Base-by-base conservation (phyloP, 2,113 vertebrate species). In the Bolborhynchus lineola region DNA sequence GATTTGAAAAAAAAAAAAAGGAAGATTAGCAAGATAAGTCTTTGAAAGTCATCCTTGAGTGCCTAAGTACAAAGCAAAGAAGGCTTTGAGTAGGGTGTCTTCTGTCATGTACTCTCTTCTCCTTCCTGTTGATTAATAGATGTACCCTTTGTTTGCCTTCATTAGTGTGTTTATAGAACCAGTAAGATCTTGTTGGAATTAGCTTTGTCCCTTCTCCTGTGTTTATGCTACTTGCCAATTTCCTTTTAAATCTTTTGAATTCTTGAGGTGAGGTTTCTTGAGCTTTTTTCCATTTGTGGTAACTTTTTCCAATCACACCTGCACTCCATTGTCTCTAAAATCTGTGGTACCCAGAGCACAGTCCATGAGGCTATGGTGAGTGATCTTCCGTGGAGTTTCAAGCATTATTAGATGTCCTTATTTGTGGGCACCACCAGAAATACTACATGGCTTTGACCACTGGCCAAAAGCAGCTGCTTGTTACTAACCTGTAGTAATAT, bases 31-130 rank as follows among this genome's bases (percentile, higher is more conserved):
- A 86, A 90, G 91, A 91, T 89, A 70, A 82, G 65, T 68, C 33
- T 89, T 79, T 87, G 77, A 84, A 95, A 87, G 89, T 89, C 84
- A 89, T 89, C 83, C 72, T 72, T 82, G 65, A 84, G 39, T 82
- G 93, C 91, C 72, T 85, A 87, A 87, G 55, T 82, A 86, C 86
- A 95, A 93, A 92, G 89, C 65, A 93, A 87, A 86, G 94, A 59
- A 79, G 33, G 74, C 62, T 95, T 86, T 96, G 94, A 95, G 77
- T 55, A 86, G 86, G 72, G 35, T 1, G 7, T 88, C 76, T 93
- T 75, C 55, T 88, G 47, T 90, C 3, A 0, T 50, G 55, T 78
- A 50, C 42, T 91, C 44, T 84, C 46, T 83, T 90, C 44, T 88
- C 65, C 65, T 93, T 95, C 72, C 88, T 85, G 85, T 76, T 86